These are phyloP conservation scores for Philereme vetulata DNA, from an alignment of 2,888 invertebrate species.

Conservation along the genomic window DNA sequence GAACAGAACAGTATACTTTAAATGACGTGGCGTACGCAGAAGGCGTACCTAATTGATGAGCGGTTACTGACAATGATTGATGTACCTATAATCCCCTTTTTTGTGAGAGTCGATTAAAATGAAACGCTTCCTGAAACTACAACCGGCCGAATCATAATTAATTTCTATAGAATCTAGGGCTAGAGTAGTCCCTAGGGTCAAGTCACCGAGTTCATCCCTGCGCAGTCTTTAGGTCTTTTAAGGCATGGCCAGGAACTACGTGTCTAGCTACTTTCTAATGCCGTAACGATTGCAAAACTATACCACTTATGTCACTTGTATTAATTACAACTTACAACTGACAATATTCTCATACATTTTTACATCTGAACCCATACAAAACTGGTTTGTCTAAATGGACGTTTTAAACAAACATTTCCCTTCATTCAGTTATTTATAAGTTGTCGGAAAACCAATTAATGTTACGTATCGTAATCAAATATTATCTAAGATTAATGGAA, in stretches of 20 bases:
- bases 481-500: neutral
- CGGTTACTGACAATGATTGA: no score
- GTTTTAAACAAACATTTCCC: slow-evolving; percentile 15
- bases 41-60: no score
- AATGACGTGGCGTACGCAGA: no score
- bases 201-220: slow-evolving; percentile 43
- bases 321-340: slow-evolving; percentile 62
- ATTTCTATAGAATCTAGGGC: no score
- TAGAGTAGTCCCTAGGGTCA: slow-evolving; percentile 6
- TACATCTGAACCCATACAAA: slow-evolving; percentile 21
- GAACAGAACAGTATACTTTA: no score
- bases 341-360: slow-evolving; percentile 46
- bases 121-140: no score
- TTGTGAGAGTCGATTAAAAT: no score
- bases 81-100: no score
- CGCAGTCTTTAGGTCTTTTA: slow-evolving; percentile 57
- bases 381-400: slow-evolving; percentile 16
- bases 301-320: slow-evolving; percentile 74
- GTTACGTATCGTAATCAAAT: slow-evolving; percentile 5
- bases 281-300: slow-evolving; percentile 75
- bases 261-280: slow-evolving; percentile 76
- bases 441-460: slow-evolving; percentile 11
- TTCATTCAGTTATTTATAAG: slow-evolving; percentile 15
- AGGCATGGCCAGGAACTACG: slow-evolving; percentile 73
- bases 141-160: no score